Base-by-base conservation (phyloP, 1,140 invertebrate species). In the Cotesia chilonis region DNA sequence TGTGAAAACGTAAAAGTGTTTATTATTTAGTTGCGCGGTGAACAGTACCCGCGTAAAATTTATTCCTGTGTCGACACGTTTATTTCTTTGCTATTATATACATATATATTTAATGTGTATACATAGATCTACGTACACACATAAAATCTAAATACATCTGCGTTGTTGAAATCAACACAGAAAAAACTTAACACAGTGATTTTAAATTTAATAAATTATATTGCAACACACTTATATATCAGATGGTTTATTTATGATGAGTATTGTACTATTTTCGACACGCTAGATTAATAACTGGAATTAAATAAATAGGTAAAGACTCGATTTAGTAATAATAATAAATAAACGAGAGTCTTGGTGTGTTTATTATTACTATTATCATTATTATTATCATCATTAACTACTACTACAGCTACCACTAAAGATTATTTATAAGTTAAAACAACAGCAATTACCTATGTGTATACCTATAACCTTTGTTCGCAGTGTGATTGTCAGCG, bases 401-500 rank as follows among this genome's bases (percentile, higher is more conserved):
- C 41, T 47, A 10, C 41, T 47, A 47, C 41, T 47, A 9, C 41
- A 9, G 41, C 41, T 47, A 10, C 1, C 10, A 47, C 41, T 47
- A 47, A 47, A 47, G 3, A 47, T 47, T 2, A 52, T 65, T 66
- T 47, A 68, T 12, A 35, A 51, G 66, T 75, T 28, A 68, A 75
- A 73, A 76, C 76, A 77, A 73, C 28, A 28, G 28, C 1, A 28
- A 28, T 28, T 28, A 28, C 28, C 28, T 28, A 28, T 3, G 28
- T 66, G 54, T 6, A 20, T 63, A 64, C 57, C 71, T 76, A 76
- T 78, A 78, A 78, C 77, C 77, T 77, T 78, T 78, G 77, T 78
- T 78, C 67, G 47, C 65, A 67, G 71, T 68, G 71, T 72, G 66
- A 20, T 68, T 68, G 66, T 68, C 66, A 68, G 41, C 54, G 14